Evolutionary conservation across 1,140 invertebrate genomes (phyloP), one percentile per base, ranked within the genome.

Genomic region (Dufourea novaeangliae): DNA sequence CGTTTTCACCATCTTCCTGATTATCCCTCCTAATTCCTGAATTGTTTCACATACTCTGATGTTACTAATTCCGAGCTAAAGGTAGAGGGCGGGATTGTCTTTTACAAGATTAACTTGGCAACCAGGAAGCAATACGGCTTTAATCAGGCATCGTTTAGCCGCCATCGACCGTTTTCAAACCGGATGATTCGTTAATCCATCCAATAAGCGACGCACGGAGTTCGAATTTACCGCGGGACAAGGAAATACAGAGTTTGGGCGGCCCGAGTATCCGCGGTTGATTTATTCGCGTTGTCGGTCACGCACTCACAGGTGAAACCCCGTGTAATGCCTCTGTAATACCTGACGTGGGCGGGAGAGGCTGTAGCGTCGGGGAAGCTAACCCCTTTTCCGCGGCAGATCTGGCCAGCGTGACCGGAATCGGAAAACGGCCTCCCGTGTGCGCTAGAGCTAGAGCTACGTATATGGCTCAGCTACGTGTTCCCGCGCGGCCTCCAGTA

Each of bases 391-490:
- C 64, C 46, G 37, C 39, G 57, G 59, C 57, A 57, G 79, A 84
- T 84, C 74, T 71, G 52, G 61, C 62, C 59, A 39, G 22, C 84
- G 75, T 85, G 84, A 71, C 61, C 50, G 52, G 79, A 85, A 85
- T 85, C 56, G 63, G 57, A 52, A 39, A 64, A 62, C 14, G n/a
- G 27, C 44, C 46, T 17, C 34, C 34, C 25, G 27, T 8, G 37
- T 10, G 22, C 46, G 56, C 63, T 67, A 54, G 67, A 62, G 56
- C n/a, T n/a, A n/a, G n/a, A 0, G 29, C 29, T 46, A 27, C 37
- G 25, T 25, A 52, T 22, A 29, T 46, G 22, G 27, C 66, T 50
- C 25, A 56, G 41, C 25, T 64, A 46, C 69, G 37, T 52, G 63
- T 63, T 66, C 62, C 46, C 39, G 25, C 34, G 17, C 34, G 6